phyloP scores from a whole-genome alignment of 2,797 vertebrate genomes.

The Enteromius mattozi region DNA sequence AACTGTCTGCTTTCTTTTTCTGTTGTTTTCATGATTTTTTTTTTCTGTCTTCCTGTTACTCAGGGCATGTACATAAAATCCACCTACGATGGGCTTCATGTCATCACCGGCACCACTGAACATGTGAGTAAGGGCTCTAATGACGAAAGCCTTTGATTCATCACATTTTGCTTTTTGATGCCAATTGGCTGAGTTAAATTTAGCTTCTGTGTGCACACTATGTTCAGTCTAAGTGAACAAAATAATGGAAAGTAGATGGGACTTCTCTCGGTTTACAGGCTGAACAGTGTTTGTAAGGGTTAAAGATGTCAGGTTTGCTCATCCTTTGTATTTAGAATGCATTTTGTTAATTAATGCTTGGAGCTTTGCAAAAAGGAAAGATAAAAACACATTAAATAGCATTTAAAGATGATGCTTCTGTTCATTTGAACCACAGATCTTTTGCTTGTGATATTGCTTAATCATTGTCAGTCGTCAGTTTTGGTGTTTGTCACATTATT shows the following conservation, averaged over 20 bases:
- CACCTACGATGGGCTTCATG: slow-evolving; percentile 93
- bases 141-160: slow-evolving; percentile 45
- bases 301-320: not conserved
- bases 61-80: slow-evolving; percentile 99
- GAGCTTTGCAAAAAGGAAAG: not conserved
- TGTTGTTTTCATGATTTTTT: not conserved
- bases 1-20: not conserved
- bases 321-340: not conserved
- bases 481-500: not conserved
- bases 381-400: not conserved
- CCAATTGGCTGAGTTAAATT: slow-evolving; percentile 44
- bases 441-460: not conserved
- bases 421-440: not conserved
- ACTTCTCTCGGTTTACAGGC: slow-evolving; percentile 10
- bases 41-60: slow-evolving; percentile 45
- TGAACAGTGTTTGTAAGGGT: not conserved
- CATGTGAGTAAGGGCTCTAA: slow-evolving; percentile 82
- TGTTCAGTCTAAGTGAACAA: slow-evolving; percentile 30
- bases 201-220: slow-evolving; percentile 27
- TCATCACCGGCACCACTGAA: slow-evolving; percentile 96
- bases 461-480: not conserved
- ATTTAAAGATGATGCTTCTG: not conserved
- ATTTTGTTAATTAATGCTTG: not conserved
- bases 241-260: slow-evolving; percentile 11
- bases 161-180: slow-evolving; percentile 28